Base-by-base conservation (phyloP, 1,140 invertebrate genomes). In the Tribolium madens region DNA sequence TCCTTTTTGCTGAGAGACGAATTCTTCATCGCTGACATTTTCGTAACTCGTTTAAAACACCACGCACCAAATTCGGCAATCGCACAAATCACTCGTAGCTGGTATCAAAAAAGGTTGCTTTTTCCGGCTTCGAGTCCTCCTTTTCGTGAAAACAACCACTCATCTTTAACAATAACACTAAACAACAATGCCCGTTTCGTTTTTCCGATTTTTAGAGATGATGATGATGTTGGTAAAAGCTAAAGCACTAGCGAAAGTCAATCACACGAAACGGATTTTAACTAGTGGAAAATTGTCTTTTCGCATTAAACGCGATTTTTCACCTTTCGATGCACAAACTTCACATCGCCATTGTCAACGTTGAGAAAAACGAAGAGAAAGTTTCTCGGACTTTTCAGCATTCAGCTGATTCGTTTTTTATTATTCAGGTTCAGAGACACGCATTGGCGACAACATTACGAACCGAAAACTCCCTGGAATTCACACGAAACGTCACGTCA, bases 1-100 rank as follows among this genome's bases (percentile, higher is more conserved):
- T 96, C 94, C 89, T 96, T 96, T 87, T 96, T 94, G 81, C 92
- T 91, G 81, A 93, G 87, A 82, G 91, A 89, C 87, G 91, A 91
- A 86, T 89, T 91, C 89, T 94, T 94, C 90, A 93, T 93, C 88
- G 80, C 71, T 73, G 71, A 53, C 71, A 73, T 73, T 73, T 64
- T 64, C 57, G 57, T 12, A 33, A 17, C 17, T 33, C 21, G 36
- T 64, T 64, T 36, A 42, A 42, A 64, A 57, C 52, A 69, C 31
- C 68, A 21, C 68, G 47, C 36, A 48, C 68, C 68, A 71, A 71
- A 71, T 71, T 71, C 68, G 68, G 68, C 14, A 71, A 71, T 71
- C 36, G 15, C 68, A 14, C 52, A 21, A 57, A 64, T 64, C 57
- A 64, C 57, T 64, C 57, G 4, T 31, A 31, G 57, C 57, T 13